Evolutionary conservation across 2,888 invertebrate species (phyloP), one percentile per base, ranked within the genome.

Genomic region (Biston stratarius): DNA sequence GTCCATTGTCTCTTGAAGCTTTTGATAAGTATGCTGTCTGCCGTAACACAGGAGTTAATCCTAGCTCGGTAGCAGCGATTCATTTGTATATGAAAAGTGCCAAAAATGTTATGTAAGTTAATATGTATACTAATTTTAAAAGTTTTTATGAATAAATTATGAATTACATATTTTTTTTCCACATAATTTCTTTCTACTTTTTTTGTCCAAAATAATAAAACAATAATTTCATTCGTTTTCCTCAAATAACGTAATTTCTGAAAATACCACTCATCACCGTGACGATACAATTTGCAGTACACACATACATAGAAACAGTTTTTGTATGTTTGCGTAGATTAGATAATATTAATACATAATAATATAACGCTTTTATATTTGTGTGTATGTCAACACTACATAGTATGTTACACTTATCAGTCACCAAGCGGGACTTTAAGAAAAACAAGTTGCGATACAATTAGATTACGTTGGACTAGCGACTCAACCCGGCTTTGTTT

Each of bases 281-380:
- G 51, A 51, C 51, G 36, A 51, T 6, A 8, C 51, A 51, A 8
- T 36, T 51, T 7, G 34, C 12, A 51, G 7, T 51, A 24, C 24
- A 24, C 24, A 24, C 24, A 24, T 24, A 36, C 51, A 51, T 36
- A 36, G 51, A 51, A 36, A 51, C n/a, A 0, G 6, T 36, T 36
- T 51, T n/a, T n/a, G 51, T 34, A n/a, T 48, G 49, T 36, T n/a
- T 36, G 51, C 7, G 51, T n/a, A n/a, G 51, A 51, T 51, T 6
- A 51, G 51, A 51, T 51, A 51, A 36, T 12, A n/a, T 34, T 8
- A 10, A 34, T 36, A 36, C 15, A 38, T 5, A 42, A 42, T 42
- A 9, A 49, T n/a, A 51, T 15, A 48, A 51, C 1, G 34, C 51
- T 51, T 34, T 11, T 34, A 11, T 51, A 51, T 12, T 15, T 15